A percentile compares a stretch with the other conserved stretches of the same genome.
Conservation (phyloP, 2,797 vertebrate genomes). For the Anguilla pacifica region DNA sequence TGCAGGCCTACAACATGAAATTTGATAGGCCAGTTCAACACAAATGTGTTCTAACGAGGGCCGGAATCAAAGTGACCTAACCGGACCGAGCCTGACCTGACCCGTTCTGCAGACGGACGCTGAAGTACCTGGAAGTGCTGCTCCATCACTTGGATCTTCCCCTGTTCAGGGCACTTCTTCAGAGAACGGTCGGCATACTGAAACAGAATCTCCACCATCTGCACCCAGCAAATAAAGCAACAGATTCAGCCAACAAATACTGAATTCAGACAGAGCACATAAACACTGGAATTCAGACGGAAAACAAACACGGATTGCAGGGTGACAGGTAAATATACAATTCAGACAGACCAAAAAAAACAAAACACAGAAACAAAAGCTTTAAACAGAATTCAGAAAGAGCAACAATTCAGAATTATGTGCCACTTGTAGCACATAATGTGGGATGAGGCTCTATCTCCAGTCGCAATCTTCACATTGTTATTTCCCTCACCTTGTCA, state of each 20-base stretch:
- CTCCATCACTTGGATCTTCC: constrained; percentile 94
- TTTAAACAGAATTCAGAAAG: background rate
- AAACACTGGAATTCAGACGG: background rate
- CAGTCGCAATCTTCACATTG: background rate
- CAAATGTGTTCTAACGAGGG: background rate
- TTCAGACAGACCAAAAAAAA: background rate
- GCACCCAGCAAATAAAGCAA: constrained; percentile 28
- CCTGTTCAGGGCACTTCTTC: constrained; percentile 94
- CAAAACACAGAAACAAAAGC: background rate
- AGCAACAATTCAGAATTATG: no score
- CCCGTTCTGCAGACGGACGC: background rate
- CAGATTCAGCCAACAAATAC: background rate
- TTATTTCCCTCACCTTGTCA: constrained; percentile 81
- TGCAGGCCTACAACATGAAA: background rate
- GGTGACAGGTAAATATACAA: background rate
- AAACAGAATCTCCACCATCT: constrained; percentile 95
- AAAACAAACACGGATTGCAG: background rate
- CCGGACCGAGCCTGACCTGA: background rate
- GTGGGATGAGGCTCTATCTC: background rate
- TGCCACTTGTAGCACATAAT: background rate
- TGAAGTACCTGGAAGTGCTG: constrained; percentile 89
- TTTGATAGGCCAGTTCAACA: background rate
- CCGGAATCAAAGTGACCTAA: background rate
- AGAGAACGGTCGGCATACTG: constrained; percentile 85
- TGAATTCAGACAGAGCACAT: background rate